Conservation (phyloP, 1,140 invertebrate genomes). For the Amyelois transitella region DNA sequence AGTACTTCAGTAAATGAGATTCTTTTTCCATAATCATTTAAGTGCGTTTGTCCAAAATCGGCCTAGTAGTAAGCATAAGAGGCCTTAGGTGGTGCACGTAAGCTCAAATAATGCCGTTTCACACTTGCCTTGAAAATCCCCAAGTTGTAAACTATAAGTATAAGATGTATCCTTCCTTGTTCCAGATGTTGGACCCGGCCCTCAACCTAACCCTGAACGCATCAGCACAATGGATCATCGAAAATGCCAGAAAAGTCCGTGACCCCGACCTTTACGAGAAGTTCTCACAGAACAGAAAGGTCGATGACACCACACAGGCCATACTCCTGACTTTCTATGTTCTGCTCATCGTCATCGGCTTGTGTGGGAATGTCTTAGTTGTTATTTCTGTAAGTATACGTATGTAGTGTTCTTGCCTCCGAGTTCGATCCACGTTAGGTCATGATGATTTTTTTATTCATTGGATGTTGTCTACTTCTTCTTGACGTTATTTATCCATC, state of each 20-base stretch:
- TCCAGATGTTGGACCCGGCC: slow-evolving; percentile 49
- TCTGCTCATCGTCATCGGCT: slow-evolving; percentile 84
- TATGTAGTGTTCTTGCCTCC: slow-evolving; percentile 10
- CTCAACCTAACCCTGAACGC: slow-evolving; percentile 55
- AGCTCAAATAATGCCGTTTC: too few species aligned
- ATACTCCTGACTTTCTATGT: slow-evolving; percentile 82
- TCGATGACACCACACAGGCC: slow-evolving; percentile 79
- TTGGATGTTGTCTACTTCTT: too few species aligned
- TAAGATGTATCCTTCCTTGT: slow-evolving; percentile 24
- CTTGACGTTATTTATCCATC: too few species aligned
- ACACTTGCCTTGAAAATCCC: too few species aligned
- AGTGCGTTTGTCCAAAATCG: too few species aligned
- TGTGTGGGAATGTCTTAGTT: slow-evolving; percentile 86
- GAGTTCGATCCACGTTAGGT: neutral
- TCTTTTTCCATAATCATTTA: too few species aligned
- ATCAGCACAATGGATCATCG: slow-evolving; percentile 62
- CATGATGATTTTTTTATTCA: too few species aligned
- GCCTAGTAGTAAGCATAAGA: too few species aligned
- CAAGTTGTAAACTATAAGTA: too few species aligned
- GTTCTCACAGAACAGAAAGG: slow-evolving; percentile 78
- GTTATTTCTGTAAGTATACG: slow-evolving; percentile 81
- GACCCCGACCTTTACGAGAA: slow-evolving; percentile 75
- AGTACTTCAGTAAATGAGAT: too few species aligned
- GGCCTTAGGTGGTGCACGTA: too few species aligned
- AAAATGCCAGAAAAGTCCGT: slow-evolving; percentile 59